Evolutionary conservation across 2,888 invertebrate genomes (phyloP), one percentile per base, ranked within the genome.

Genomic region (Drosophila subsilvestris): DNA sequence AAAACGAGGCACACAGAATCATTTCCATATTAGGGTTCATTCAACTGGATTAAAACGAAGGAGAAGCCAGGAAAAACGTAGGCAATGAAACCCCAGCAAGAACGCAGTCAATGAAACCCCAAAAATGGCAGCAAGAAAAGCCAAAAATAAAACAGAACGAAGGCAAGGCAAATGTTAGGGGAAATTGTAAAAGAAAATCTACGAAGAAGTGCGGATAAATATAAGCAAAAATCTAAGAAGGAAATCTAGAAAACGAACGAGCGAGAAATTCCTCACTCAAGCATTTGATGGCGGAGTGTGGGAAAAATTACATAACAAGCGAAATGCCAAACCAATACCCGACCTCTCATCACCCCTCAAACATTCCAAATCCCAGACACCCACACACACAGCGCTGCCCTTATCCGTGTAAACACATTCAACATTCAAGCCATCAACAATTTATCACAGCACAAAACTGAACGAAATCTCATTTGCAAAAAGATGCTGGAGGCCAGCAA

Each of bases 381-480:
- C 65, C 57, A 74, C 74, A 62, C 58, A 59, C 63, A 67, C 61
- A 66, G 5, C 6, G 25, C 25, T 71, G 37, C 37, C 37, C 37
- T 37, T 78, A 73, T 74, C 80, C 79, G 76, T 82, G 86, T 75
- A 76, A 78, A 81, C 76, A 79, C 79, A 86, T 79, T 76, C 81
- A 79, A 57, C 54, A 37, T 37, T 37, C 37, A 67, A 69, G 76
- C 85, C 77, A 86, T 86, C 87, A 86, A 86, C 87, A 80, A 86
- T 86, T 86, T 86, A 86, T 86, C 87, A 86, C 82, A 74, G 80
- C 75, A 37, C n/a, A 37, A 66, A 80, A 80, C 69, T 77, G 81
- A 86, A 76, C 70, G 70, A 84, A 84, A 84, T 84, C 86, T 83
- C 79, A 84, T 83, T 84, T 85, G 80, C 83, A 72, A 83, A 78